A percentile compares a stretch with the other conserved stretches of the same genome.
These are phyloP conservation scores for Sarcophaga rosellei DNA, from an alignment of 2,888 invertebrate species.

Conservation along the genomic window DNA sequence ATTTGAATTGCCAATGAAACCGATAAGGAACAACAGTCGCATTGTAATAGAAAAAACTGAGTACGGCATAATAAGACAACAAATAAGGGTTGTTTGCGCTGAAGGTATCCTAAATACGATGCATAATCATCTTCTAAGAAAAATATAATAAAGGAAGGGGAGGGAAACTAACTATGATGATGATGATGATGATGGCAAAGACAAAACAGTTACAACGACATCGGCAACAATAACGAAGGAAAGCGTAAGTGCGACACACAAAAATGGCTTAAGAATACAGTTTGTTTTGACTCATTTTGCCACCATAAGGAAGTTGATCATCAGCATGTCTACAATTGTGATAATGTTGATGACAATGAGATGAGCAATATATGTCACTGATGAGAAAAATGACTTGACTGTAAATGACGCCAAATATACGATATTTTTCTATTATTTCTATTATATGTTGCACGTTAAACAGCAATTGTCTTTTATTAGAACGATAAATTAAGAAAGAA, in stretches of 20 bases:
- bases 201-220: no score
- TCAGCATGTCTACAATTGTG: conserved; percentile 14
- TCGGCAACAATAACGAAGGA: background rate
- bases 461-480: no score
- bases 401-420: conserved; percentile 29
- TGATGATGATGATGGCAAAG: background rate
- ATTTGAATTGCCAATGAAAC: conserved; percentile 28
- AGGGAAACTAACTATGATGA: background rate
- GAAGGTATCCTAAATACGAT: conserved; percentile 8
- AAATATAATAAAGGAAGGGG: background rate
- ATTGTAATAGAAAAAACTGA: conserved; percentile 1
- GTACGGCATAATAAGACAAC: conserved; percentile 36
- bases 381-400: conserved; percentile 42
- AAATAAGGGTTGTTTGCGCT: conserved; percentile 52
- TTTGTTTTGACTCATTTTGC: conserved; percentile 39
- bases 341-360: conserved; percentile 26
- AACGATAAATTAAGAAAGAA: no score
- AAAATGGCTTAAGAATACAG: conserved; percentile 1
- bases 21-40: conserved; percentile 20
- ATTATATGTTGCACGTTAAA: no score
- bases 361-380: conserved; percentile 7
- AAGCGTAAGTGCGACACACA: background rate
- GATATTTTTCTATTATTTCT: background rate
- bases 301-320: conserved; percentile 30
- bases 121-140: conserved; percentile 27